Evolutionary conservation across 2,797 vertebrate genomes (phyloP).

Genomic region (Acanthurus lineatus): DNA sequence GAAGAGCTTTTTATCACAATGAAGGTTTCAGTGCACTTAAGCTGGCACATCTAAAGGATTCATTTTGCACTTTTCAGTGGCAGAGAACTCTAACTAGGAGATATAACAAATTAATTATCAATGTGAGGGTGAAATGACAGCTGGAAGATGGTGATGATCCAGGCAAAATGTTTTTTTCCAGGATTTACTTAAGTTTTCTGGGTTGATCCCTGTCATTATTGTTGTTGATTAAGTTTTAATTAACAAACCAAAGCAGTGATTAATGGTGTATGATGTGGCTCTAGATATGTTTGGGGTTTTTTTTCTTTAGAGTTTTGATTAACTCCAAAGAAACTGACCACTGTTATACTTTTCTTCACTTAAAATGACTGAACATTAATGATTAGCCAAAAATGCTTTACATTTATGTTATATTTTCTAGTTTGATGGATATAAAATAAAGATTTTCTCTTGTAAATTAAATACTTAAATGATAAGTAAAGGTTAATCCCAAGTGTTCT

Average conservation of each 20-base stretch:
- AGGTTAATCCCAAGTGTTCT: not conserved
- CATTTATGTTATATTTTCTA: not conserved
- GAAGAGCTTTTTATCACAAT: slow-evolving; percentile 3
- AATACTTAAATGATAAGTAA: not conserved
- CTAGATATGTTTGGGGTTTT: not conserved
- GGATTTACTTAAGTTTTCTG: not conserved
- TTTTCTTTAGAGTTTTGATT: not conserved
- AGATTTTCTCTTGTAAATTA: not conserved
- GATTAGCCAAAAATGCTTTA: not conserved
- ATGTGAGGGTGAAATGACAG: not conserved
- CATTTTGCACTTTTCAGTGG: not conserved
- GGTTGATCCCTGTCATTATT: not conserved
- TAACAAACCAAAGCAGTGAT: not conserved
- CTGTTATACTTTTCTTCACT: not conserved
- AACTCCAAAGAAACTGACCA: not conserved
- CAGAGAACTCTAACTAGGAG: not conserved
- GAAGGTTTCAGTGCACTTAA: slow-evolving; percentile 23
- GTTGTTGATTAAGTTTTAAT: not conserved
- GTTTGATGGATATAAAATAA: slow-evolving; percentile 1
- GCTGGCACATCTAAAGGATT: slow-evolving; percentile 25
- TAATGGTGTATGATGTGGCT: not conserved
- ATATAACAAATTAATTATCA: not conserved
- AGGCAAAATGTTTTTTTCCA: not conserved
- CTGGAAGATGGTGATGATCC: not conserved
- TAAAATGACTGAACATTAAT: not conserved